phyloP scores from a whole-genome alignment of 2,113 vertebrate species.

The Phrynocephalus versicolor region DNA sequence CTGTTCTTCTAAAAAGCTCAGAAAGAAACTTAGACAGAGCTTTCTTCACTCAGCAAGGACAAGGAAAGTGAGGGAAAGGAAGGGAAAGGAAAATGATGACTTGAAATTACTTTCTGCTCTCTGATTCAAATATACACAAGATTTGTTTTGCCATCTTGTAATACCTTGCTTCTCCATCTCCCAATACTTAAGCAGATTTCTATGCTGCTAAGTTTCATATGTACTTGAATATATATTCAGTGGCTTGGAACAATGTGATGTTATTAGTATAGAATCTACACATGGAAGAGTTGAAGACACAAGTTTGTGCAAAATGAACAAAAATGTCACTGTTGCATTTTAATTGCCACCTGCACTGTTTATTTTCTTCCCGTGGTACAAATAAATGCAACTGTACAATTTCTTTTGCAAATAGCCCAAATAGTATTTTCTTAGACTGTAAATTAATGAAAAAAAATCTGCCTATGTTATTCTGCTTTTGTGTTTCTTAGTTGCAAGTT shows the following conservation, averaged over 20 bases:
- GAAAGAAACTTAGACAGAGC: not conserved
- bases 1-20: conserved; percentile 24
- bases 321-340: rapidly evolving
- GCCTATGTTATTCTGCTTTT: not conserved
- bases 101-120: conserved; percentile 17
- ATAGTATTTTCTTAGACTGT: not conserved
- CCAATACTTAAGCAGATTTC: not conserved
- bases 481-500: not conserved
- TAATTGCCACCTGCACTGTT: not conserved
- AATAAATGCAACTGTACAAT: not conserved
- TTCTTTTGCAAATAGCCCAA: not conserved
- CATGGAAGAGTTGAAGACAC: not conserved
- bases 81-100: not conserved
- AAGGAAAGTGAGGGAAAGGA: not conserved
- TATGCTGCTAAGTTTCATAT: not conserved
- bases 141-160: conserved; percentile 3
- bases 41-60: not conserved
- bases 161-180: not conserved
- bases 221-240: not conserved
- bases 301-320: rapidly evolving
- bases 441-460: not conserved
- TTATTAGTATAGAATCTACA: not conserved
- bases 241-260: not conserved
- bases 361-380: not conserved
- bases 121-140: not conserved